These are phyloP conservation scores for Microhierax caerulescens DNA, from an alignment of 2,797 vertebrate species.

Conservation along the genomic window DNA sequence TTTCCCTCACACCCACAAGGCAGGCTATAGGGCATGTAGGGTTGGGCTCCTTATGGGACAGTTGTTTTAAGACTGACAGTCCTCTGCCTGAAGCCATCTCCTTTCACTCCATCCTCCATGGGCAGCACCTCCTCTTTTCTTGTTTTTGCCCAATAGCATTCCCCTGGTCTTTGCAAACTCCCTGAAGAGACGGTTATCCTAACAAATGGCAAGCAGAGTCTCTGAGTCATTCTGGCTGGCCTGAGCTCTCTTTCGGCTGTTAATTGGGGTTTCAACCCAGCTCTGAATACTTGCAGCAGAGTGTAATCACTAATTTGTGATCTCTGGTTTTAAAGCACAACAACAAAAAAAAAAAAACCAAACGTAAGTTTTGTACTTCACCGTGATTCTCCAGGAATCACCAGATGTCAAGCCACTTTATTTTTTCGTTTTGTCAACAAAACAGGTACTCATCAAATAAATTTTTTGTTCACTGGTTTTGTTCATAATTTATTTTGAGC, in stretches of 20 bases:
- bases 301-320: not conserved
- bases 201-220: not conserved
- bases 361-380: not conserved
- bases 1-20: not conserved
- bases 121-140: not conserved
- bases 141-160: not conserved
- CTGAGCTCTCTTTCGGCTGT: not conserved
- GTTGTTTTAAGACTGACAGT: not conserved
- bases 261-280: not conserved
- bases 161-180: not conserved
- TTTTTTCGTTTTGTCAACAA: not conserved
- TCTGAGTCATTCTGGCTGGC: not conserved
- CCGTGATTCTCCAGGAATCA: not conserved
- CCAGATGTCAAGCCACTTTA: not conserved
- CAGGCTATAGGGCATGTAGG: not conserved
- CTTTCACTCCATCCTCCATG: not conserved
- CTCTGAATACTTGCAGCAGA: not conserved
- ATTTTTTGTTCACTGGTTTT: not conserved
- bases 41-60: not conserved
- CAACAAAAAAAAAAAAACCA: not conserved
- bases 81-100: not conserved
- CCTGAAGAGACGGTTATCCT: not conserved
- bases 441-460: not conserved
- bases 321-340: not conserved
- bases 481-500: slow-evolving; percentile 4